Base-by-base conservation (phyloP, 2,797 vertebrate genomes). In the Denticeps clupeoides region DNA sequence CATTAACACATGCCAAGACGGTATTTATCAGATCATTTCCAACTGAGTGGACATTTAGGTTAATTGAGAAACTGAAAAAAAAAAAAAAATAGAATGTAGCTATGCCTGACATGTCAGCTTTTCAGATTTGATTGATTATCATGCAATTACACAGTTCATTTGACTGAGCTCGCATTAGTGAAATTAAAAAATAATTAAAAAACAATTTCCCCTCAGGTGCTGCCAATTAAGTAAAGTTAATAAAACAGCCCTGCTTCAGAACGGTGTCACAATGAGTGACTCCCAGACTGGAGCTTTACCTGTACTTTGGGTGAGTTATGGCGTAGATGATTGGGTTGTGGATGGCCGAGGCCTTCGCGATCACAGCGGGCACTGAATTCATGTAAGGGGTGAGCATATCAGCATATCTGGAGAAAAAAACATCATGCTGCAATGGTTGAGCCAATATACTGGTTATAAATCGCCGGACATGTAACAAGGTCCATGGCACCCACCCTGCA, bases 241-340 rank as follows among this genome's bases (percentile, higher is more conserved):
- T n/a, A n/a, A 11, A n/a, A 15, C 7, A 12, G 12, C 8, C 19
- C 8, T 0, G 11, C 27, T 35, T 29, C 7, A 26, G 5, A 46
- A 13, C 31, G 33, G 12, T 25, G 12, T 24, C 42, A 24, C 12
- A 41, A 23, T 15, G 27, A 28, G 40, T 31, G 38, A 12, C 3
- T 35, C 15, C 11, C 12, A n/a, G n/a, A n/a, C n/a, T n/a, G n/a
- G n/a, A 26, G 19, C 2, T 12, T 52, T 74, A 93, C 92, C 91
- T 91, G 82, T 95, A 96, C 66, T 97, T 95, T 8, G 91, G 91
- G 62, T 97, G 93, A 12, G 84, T 87, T 67, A 96, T 90, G 69
- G 92, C 91, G 1, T 97, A 97, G 71, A 97, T 87, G 58, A 97
- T 92, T 61, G 93, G 93, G 72, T 97, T 97, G 77, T 97, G 87